Conservation (phyloP, 2,797 vertebrate species). For the Sebastes flavidus region DNA sequence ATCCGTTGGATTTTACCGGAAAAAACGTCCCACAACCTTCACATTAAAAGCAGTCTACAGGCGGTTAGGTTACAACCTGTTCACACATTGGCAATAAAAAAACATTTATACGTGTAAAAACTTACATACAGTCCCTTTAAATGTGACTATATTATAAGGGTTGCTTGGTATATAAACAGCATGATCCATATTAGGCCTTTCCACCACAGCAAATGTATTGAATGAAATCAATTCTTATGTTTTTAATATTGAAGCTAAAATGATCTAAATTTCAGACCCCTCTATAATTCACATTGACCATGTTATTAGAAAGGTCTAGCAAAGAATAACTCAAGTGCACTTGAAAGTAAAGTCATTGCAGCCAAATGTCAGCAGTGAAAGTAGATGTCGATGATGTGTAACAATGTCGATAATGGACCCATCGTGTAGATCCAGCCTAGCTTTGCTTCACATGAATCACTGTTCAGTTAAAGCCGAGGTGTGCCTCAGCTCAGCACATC, state of each 20-base stretch:
- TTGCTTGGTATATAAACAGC: background rate
- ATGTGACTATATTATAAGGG: background rate
- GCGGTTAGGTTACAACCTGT: no score
- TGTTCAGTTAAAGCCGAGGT: background rate
- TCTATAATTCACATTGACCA: background rate
- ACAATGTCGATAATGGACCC: background rate
- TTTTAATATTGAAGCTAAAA: background rate
- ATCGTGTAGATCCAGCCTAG: background rate
- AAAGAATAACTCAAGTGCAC: constrained; percentile 46
- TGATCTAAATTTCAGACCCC: background rate
- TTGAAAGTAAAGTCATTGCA: constrained; percentile 7
- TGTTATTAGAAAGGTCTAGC: background rate
- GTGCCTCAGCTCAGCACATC: background rate
- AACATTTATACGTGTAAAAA: no score
- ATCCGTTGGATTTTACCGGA: no score
- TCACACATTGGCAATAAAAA: no score
- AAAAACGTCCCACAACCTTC: no score
- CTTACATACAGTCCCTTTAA: no score
- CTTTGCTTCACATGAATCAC: background rate
- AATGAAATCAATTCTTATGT: background rate
- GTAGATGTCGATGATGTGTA: background rate
- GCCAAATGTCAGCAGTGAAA: background rate
- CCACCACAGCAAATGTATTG: background rate
- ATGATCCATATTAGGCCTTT: background rate
- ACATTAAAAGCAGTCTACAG: no score